Evolutionary conservation across 2,888 invertebrate species (phyloP), one percentile per base, ranked within the genome.

Genomic region (Apodemia hepburni): DNA sequence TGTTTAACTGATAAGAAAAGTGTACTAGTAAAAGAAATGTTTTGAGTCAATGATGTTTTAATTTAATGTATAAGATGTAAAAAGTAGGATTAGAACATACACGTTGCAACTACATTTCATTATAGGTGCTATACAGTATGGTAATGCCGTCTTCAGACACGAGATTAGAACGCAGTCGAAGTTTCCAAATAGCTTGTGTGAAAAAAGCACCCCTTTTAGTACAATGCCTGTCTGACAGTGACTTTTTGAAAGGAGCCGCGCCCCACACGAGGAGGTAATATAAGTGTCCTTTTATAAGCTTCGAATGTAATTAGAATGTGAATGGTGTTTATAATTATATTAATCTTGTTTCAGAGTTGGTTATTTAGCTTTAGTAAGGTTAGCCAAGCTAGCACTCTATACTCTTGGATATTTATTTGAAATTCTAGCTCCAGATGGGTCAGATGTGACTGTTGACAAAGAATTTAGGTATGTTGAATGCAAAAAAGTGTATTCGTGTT

Each of bases 141-240:
- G 92, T 99, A 68, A 97, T 99, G 95, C 99, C 99, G 15, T 97
- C 98, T 8, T 88, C 95, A 9, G 97, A 97, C 74, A 95, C 96
- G 2, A 92, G 95, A 71, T 94, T 97, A 2, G 96, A 96, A 57
- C 94, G 92, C 5, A 87, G 92, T 68, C 83, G 92, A 60, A 90
- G 85, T 70, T 90, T 92, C 69, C 94, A 95, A 79, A 77, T 93
- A 51, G 92, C 93, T 5, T 94, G 94, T 82, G 89, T 94, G 63
- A 93, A 93, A 73, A 94, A 94, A 66, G 86, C 90, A 11, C 91
- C 90, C 1, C 77, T 92, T 6, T 76, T 92, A 65, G 87, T 92
- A 1, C 85, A 92, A 66, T 89, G 92, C 68, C 75, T 92, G 64
- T 88, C 89, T 51, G 91, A 90, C 69, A 80, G 79, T 77, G 93